Evolutionary conservation across 2,797 vertebrate species (phyloP).

Genomic region (Bradypus variegatus): DNA sequence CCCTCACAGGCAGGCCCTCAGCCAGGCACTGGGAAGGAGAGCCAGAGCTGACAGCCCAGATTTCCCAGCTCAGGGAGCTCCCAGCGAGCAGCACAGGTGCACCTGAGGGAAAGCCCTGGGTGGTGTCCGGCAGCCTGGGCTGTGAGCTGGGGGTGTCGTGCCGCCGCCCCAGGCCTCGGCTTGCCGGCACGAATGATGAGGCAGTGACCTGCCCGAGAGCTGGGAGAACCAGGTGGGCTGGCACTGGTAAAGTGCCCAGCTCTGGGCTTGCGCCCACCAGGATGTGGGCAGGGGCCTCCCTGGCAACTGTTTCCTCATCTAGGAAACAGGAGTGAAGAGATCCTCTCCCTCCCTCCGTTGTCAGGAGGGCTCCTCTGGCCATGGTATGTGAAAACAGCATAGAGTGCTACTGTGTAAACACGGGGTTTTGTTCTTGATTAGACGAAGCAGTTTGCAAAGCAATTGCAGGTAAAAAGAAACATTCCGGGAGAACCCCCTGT

Average conservation of each 20-base stretch:
- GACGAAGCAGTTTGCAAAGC: not conserved
- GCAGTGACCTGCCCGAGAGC: not conserved
- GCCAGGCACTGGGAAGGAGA: not conserved
- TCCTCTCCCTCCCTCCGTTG: not conserved
- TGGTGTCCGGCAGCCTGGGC: fast-evolving
- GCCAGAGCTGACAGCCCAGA: not conserved
- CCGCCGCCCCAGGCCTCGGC: not conserved
- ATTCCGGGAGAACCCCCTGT: not conserved
- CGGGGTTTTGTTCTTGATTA: not conserved
- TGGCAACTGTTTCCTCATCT: not conserved
- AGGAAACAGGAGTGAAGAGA: not conserved
- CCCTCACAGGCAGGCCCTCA: not conserved
- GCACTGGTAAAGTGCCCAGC: not conserved
- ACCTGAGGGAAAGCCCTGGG: not conserved
- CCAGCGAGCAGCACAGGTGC: too few species aligned
- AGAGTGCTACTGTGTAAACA: not conserved
- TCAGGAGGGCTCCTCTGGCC: not conserved
- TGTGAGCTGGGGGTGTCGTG: not conserved
- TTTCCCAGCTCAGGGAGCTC: not conserved
- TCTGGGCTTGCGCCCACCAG: not conserved
- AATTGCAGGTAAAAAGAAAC: not conserved
- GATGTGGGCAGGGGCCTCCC: too few species aligned
- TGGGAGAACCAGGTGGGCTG: not conserved
- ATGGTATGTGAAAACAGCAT: not conserved
- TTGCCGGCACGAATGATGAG: too few species aligned